Evolutionary conservation across 92 coral and sea anemone species (phyloP).

Genomic region (Virgularia gustaviana): DNA sequence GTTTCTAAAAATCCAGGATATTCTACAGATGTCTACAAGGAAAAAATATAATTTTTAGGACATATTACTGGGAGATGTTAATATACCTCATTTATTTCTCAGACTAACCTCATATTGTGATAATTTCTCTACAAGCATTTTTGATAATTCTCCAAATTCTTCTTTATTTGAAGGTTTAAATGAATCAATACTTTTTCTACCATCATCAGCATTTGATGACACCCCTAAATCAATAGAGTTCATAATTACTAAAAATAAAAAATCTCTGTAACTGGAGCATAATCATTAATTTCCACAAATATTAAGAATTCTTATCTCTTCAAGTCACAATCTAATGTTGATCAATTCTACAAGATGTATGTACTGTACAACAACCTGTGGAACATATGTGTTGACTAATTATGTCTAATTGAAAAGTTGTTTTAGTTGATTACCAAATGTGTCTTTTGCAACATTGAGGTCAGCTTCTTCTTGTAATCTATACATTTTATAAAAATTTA

Average conservation of each 20-base stretch:
- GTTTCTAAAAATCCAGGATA: background rate
- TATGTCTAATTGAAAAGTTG: background rate
- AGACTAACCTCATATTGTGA: slow-evolving; percentile 76
- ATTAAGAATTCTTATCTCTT: too few species aligned
- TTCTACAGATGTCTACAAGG: background rate
- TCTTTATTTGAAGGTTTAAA: slow-evolving; percentile 67
- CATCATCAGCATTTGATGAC: slow-evolving; percentile 6
- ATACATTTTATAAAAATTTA: too few species aligned
- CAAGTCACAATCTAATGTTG: too few species aligned
- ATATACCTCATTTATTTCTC: too few species aligned
- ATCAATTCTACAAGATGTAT: too few species aligned
- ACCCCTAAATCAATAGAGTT: too few species aligned
- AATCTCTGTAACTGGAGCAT: too few species aligned
- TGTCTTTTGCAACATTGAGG: slow-evolving; percentile 79
- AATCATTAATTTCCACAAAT: too few species aligned
- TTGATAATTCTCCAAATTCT: slow-evolving; percentile 80
- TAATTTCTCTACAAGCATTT: slow-evolving; percentile 81
- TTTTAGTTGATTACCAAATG: slow-evolving; percentile 73
- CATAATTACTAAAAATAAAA: too few species aligned
- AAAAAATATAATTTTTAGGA: background rate
- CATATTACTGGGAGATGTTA: too few species aligned
- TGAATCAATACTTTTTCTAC: slow-evolving; percentile 67
- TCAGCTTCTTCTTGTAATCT: slow-evolving; percentile 95
- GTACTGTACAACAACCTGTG: background rate
- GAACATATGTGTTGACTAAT: background rate